Conservation (phyloP, 1,140 invertebrate species). For the Hermatobates lingyangjiaoensis region DNA sequence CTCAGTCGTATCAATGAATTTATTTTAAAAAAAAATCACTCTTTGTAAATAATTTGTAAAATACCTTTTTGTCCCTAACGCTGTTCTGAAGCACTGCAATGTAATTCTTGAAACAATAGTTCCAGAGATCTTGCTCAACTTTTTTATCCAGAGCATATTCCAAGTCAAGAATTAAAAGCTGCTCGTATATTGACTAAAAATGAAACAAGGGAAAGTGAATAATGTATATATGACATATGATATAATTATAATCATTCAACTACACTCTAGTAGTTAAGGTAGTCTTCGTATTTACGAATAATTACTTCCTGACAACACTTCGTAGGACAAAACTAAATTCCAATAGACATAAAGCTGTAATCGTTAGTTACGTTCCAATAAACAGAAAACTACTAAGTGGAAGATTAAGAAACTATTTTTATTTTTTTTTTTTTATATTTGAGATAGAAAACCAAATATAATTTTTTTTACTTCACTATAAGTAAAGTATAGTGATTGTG, state of each 20-base stretch:
- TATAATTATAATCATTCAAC: neutral
- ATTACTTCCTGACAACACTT: neutral
- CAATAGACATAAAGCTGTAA: neutral
- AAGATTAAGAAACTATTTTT: too few species aligned
- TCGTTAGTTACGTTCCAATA: neutral
- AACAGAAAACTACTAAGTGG: too few species aligned
- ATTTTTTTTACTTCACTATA: too few species aligned
- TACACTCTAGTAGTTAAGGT: neutral
- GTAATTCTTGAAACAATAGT: constrained; percentile 71
- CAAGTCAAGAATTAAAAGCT: constrained; percentile 56
- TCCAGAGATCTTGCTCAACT: constrained; percentile 78
- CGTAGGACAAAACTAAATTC: neutral
- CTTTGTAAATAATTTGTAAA: too few species aligned
- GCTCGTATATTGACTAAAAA: constrained; percentile 41
- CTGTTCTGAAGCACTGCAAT: constrained; percentile 58
- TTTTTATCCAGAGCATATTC: constrained; percentile 78
- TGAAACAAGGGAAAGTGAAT: constrained; percentile 1
- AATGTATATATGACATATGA: neutral
- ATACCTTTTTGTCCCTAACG: too few species aligned
- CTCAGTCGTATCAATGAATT: too few species aligned
- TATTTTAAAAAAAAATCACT: too few species aligned
- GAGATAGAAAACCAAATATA: too few species aligned
- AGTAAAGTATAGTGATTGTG: too few species aligned
- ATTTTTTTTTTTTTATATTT: too few species aligned
- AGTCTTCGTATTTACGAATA: neutral